Evolutionary conservation across 2,888 invertebrate species (phyloP), one percentile per base, ranked within the genome.

Genomic region (Troides oblongomaculatus): DNA sequence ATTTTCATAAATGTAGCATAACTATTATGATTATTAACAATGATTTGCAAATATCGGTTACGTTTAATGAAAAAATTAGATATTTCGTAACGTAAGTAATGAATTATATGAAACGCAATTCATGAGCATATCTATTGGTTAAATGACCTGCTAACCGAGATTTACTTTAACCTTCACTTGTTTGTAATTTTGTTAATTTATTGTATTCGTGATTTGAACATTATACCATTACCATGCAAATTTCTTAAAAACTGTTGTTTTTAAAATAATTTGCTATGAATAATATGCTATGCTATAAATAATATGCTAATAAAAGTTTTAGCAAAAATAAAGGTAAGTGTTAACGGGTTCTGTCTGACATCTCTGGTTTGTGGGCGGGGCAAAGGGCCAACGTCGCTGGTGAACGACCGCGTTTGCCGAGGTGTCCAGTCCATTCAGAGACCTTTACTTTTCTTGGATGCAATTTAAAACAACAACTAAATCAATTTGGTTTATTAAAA

Each of bases 301-400:
- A 7, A 50, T 17, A 17, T 17, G 50, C 39, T 10, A 50, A 18
- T 46, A 46, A 14, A 46, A 14, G 30, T 30, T 30, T 30, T 30
- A 30, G 30, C 30, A 30, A 30, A 30, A 14, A 50, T 50, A 50
- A 50, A 14, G 17, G 14, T 18, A 50, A 58, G 43, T 62, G 58
- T 72, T 66, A 74, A 74, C 10, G 18, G 23, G 18, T 39, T 58
- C 46, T 14, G 18, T 50, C 50, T 21, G 25, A 23, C 63, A 36
- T 66, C 53, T 74, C 72, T 59, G 72, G 72, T 73, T 73, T 67
- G 64, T 81, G 81, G 80, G 79, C 80, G 81, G 82, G 79, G 80
- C 81, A 79, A 81, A 83, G 83, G 84, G 81, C 82, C 79, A 77
- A 74, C 70, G 74, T 72, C 70, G 72, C 77, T 84, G 83, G 84